phyloP scores from a whole-genome alignment of 2,797 vertebrate species.

The Chelon labrosus region DNA sequence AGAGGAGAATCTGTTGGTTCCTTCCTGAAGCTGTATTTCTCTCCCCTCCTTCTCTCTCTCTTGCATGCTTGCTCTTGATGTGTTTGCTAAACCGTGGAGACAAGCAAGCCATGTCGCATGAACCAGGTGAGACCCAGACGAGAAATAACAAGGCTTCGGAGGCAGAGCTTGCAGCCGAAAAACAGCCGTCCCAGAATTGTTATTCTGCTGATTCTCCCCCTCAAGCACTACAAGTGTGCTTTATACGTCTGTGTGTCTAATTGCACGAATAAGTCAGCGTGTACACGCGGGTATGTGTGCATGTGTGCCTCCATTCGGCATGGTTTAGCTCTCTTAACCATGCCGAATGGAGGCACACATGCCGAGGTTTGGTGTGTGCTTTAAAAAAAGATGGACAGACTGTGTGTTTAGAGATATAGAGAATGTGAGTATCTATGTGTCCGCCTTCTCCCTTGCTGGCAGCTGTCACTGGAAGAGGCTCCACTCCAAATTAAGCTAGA shows the following conservation, averaged over 20 bases:
- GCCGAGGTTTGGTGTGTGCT: conserved; percentile 8
- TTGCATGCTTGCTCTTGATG: conserved; percentile 34
- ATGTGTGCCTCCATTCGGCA: background rate
- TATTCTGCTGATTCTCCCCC: conserved; percentile 7
- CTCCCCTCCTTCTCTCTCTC: conserved; percentile 1
- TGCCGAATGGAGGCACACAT: no score
- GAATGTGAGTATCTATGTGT: conserved; percentile 39
- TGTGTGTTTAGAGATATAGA: conserved; percentile 29
- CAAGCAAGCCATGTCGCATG: conserved; percentile 39
- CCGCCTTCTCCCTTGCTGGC: conserved; percentile 56
- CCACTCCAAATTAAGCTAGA: conserved; percentile 68
- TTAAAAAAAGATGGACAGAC: conserved; percentile 17
- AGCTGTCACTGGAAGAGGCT: conserved; percentile 72
- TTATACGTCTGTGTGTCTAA: conserved; percentile 11
- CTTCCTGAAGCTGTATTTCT: conserved; percentile 60
- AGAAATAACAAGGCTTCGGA: conserved; percentile 41
- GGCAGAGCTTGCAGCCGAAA: conserved; percentile 26
- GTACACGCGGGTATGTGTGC: background rate
- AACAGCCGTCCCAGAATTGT: conserved; percentile 30
- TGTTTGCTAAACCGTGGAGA: conserved; percentile 60
- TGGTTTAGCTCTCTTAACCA: background rate
- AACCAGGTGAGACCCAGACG: conserved; percentile 65
- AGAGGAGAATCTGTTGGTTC: conserved; percentile 80
- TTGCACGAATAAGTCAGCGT: conserved; percentile 15
- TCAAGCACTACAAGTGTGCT: conserved; percentile 2